Evolutionary conservation across 1,140 invertebrate genomes (phyloP).

Genomic region (Eupristina koningsbergeri): DNA sequence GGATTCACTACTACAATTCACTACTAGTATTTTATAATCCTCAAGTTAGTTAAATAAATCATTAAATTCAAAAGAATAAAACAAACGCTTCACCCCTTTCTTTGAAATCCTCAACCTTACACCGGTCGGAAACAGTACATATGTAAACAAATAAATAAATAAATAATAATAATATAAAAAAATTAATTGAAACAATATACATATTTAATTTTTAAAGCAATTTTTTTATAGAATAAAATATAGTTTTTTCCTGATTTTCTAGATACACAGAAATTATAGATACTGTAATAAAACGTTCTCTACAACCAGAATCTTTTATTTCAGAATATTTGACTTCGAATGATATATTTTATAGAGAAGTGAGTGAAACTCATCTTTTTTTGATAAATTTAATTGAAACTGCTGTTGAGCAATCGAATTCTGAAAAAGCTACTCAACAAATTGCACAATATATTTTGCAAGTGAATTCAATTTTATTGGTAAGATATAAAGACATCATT

Average conservation of each 20-base stretch:
- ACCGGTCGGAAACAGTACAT: too few relatives aligned
- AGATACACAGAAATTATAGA: conserved; percentile 73
- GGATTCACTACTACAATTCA: too few relatives aligned
- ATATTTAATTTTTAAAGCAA: too few relatives aligned
- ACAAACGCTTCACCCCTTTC: too few relatives aligned
- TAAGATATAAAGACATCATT: conserved; percentile 60
- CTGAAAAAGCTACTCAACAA: conserved; percentile 73
- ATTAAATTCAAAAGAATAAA: too few relatives aligned
- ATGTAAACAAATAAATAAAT: too few relatives aligned
- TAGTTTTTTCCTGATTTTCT: conserved; percentile 25
- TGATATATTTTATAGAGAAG: conserved; percentile 83
- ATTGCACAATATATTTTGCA: conserved; percentile 74
- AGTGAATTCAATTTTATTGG: conserved; percentile 75
- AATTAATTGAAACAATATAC: too few relatives aligned
- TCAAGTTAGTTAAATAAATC: too few relatives aligned
- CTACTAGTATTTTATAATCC: too few relatives aligned
- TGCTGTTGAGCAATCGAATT: conserved; percentile 74
- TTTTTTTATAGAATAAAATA: not conserved
- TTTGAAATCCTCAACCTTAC: too few relatives aligned
- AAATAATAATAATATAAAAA: too few relatives aligned
- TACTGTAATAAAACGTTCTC: conserved; percentile 76
- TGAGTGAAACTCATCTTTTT: conserved; percentile 75
- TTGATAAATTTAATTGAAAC: conserved; percentile 74
- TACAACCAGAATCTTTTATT: conserved; percentile 66
- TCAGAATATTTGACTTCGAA: conserved; percentile 77